A percentile compares a stretch with the other conserved stretches of the same genome.
phyloP scores from a whole-genome alignment of 1,140 invertebrate species.

The Acromyrmex heyeri region DNA sequence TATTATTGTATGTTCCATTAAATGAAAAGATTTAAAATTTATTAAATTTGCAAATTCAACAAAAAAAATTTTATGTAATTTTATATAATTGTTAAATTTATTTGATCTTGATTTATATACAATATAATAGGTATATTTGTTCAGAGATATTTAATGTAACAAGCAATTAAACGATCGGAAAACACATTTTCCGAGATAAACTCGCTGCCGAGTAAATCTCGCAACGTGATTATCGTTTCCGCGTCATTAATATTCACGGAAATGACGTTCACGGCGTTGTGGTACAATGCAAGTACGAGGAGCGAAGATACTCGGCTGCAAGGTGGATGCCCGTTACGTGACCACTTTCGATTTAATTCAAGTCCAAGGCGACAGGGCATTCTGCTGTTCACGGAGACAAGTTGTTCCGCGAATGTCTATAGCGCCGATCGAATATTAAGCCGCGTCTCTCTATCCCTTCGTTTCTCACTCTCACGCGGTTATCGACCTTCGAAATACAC shows the following conservation, averaged over 20 bases:
- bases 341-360: conserved; percentile 66
- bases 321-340: conserved; percentile 56
- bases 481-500: conserved; percentile 47
- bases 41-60: not conserved
- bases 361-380: conserved; percentile 52
- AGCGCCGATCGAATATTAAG: conserved; percentile 36
- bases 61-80: not conserved
- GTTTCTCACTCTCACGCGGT: conserved; percentile 8
- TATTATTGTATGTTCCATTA: not conserved
- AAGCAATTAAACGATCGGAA: not conserved
- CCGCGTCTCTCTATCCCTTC: not conserved
- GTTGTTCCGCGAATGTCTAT: conserved; percentile 56
- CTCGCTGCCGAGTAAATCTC: not conserved
- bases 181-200: not conserved
- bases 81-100: not conserved
- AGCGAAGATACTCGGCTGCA: conserved; percentile 14
- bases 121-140: not conserved
- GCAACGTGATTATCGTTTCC: not conserved
- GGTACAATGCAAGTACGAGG: not conserved
- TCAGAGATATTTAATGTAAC: not conserved
- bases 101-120: not conserved
- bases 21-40: not conserved
- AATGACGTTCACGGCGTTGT: not conserved
- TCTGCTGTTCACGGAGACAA: conserved; percentile 23
- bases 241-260: conserved; percentile 38